Conservation (phyloP, 2,113 vertebrate species). For the Sarotherodon lohbergeri region DNA sequence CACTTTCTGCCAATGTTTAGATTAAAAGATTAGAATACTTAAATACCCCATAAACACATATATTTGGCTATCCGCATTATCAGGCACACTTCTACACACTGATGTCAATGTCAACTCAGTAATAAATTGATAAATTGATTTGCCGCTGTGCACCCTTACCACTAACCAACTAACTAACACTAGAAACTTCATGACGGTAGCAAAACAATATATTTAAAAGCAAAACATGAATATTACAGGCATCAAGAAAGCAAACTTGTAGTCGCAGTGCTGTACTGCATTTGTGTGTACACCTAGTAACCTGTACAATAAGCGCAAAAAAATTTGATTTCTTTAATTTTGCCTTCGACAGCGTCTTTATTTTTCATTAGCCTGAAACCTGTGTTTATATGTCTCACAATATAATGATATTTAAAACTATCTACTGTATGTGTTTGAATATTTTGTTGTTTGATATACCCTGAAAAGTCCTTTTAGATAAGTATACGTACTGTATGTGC, state of each 20-base stretch:
- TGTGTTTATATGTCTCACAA: fast-evolving
- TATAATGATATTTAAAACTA: fast-evolving
- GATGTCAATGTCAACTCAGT: neutral
- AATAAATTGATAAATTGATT: fast-evolving
- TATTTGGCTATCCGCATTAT: neutral
- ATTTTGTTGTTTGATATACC: neutral
- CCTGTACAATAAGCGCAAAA: fast-evolving
- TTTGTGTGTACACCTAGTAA: fast-evolving
- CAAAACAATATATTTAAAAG: neutral
- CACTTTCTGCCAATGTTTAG: neutral
- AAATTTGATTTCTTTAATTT: fast-evolving
- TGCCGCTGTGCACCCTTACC: fast-evolving
- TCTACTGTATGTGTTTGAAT: fast-evolving
- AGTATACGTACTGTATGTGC: fast-evolving
- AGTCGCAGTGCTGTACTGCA: fast-evolving
- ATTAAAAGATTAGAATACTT: neutral
- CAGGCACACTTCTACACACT: fast-evolving
- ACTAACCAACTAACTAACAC: fast-evolving
- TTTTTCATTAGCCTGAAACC: neutral
- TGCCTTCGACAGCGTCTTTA: fast-evolving
- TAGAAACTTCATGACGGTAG: fast-evolving
- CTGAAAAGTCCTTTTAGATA: neutral
- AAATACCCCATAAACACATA: fast-evolving
- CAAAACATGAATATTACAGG: neutral
- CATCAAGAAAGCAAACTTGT: fast-evolving